These are phyloP conservation scores for Actinia equina DNA, from an alignment of 64 coral and sea anemone species.

Conservation along the genomic window DNA sequence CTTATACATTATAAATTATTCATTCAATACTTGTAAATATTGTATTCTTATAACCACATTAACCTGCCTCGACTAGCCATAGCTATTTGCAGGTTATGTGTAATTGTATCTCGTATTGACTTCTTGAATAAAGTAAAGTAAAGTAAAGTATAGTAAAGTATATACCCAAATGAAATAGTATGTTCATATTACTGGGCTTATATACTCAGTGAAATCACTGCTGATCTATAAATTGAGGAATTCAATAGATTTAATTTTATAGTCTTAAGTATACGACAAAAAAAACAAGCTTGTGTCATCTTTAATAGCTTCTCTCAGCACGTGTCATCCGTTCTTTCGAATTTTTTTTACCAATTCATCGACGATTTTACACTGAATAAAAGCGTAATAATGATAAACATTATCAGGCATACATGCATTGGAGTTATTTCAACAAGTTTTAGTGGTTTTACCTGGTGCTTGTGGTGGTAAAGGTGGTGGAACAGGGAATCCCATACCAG, in stretches of 20 bases:
- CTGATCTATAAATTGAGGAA: too few species aligned
- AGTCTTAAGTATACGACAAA: background rate
- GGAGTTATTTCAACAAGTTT: background rate
- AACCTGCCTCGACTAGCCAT: too few species aligned
- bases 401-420: background rate
- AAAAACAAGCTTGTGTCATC: background rate
- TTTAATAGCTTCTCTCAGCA: background rate
- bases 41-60: too few species aligned
- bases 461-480: constrained; percentile 10
- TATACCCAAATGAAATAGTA: too few species aligned
- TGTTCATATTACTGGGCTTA: too few species aligned
- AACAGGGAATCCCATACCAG: constrained; percentile 44
- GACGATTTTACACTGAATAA: background rate
- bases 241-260: background rate
- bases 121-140: too few species aligned
- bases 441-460: constrained; percentile 6
- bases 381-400: background rate
- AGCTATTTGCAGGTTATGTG: too few species aligned
- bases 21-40: too few species aligned
- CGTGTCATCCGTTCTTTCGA: background rate
- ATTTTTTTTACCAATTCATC: background rate
- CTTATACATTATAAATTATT: too few species aligned
- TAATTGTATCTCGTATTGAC: too few species aligned
- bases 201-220: too few species aligned
- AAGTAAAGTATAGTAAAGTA: too few species aligned